These are phyloP conservation scores for Collichthys lucidus DNA, from an alignment of 2,113 vertebrate genomes.

Conservation along the genomic window DNA sequence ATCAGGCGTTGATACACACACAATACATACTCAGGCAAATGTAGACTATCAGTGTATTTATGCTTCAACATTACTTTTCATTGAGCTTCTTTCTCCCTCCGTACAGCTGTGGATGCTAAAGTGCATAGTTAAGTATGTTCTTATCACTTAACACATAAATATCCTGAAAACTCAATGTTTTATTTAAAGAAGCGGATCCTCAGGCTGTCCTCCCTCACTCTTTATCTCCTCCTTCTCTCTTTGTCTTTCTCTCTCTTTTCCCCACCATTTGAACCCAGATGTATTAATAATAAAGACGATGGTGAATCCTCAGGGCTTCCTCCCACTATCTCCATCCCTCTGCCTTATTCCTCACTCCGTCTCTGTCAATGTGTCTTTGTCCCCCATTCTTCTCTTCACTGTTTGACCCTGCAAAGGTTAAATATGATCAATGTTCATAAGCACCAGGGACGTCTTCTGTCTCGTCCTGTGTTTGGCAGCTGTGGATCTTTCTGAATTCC, in stretches of 20 bases:
- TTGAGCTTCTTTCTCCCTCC: not conserved
- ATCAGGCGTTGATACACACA: too few relatives aligned
- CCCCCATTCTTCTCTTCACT: not conserved
- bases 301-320: conserved; percentile 36
- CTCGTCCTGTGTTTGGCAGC: not conserved
- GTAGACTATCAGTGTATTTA: not conserved
- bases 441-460: not conserved
- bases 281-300: conserved; percentile 53
- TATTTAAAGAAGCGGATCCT: conserved; percentile 10
- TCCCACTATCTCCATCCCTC: conserved; percentile 11
- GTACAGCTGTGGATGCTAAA: not conserved
- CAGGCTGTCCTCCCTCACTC: not conserved
- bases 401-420: not conserved
- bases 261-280: conserved; percentile 36
- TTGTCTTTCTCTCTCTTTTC: conserved; percentile 6
- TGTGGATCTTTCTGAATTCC: not conserved
- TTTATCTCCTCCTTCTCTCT: not conserved
- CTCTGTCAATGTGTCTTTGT: not conserved
- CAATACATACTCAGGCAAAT: not conserved
- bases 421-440: not conserved
- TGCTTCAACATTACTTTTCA: not conserved
- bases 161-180: not conserved
- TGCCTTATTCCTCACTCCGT: not conserved
- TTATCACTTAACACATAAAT: conserved; percentile 1
- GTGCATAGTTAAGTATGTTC: not conserved